Conservation (phyloP, 2,113 vertebrate genomes). For the Anguilla japonica region DNA sequence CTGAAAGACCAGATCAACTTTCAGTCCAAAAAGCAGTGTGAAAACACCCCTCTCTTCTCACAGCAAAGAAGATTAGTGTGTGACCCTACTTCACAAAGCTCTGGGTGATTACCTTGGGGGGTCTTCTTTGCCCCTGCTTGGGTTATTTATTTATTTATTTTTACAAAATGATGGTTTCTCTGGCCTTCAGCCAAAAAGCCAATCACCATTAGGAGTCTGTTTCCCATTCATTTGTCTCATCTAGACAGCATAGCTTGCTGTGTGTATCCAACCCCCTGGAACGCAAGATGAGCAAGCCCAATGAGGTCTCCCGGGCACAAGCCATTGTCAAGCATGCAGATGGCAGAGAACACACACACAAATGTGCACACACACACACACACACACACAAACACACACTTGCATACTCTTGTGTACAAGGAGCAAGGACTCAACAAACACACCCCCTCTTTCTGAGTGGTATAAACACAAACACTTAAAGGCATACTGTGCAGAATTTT, state of each 20-base stretch:
- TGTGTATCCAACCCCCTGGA: constrained; percentile 23
- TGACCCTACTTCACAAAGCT: constrained; percentile 1
- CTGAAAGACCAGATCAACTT: not conserved
- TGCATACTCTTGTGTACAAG: not conserved
- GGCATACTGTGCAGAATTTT: no score
- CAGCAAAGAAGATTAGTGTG: not conserved
- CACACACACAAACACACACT: not conserved
- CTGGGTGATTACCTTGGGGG: constrained; percentile 13
- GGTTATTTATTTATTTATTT: not conserved
- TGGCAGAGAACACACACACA: not conserved
- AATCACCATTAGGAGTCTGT: constrained; percentile 69
- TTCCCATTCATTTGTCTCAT: constrained; percentile 57
- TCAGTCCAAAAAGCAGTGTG: not conserved
- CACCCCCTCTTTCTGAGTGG: not conserved
- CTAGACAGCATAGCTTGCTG: constrained; percentile 23
- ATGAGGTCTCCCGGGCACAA: not conserved
- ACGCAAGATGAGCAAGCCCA: not conserved
- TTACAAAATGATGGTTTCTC: constrained; percentile 32
- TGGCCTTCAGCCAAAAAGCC: constrained; percentile 68
- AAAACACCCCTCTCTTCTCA: not conserved
- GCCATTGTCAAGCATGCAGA: constrained; percentile 11
- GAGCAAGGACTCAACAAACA: no score
- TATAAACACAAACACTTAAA: not conserved
- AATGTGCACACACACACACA: no score
- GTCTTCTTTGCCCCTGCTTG: not conserved